Evolutionary conservation across 1,140 invertebrate genomes (phyloP).

Genomic region (Bombus superbus): DNA sequence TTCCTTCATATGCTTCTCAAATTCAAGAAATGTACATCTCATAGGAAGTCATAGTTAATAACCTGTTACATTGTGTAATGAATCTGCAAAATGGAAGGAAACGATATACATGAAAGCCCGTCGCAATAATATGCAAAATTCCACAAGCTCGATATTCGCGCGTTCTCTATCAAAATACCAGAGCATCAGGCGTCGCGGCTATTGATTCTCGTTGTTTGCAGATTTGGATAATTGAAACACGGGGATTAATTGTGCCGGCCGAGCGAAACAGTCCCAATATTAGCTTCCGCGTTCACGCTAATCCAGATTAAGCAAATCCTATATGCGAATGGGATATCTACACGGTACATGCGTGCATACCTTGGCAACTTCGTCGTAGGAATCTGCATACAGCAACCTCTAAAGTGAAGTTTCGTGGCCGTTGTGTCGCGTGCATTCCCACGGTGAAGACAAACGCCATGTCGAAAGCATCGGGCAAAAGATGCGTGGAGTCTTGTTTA

Average conservation of each 20-base stretch:
- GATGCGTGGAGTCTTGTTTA: constrained; percentile 50
- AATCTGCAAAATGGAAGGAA: no score
- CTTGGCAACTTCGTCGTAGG: neutral
- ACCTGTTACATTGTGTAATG: neutral
- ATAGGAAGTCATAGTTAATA: no score
- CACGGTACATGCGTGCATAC: neutral
- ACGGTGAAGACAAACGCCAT: constrained; percentile 8
- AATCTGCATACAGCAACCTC: neutral
- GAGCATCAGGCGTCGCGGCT: neutral
- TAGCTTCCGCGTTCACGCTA: neutral
- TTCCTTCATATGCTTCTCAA: no score
- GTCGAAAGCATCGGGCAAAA: neutral
- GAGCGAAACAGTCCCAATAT: neutral
- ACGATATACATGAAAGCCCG: neutral
- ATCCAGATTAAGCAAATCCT: neutral
- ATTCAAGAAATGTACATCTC: neutral
- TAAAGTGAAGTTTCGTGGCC: neutral
- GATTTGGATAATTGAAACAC: neutral
- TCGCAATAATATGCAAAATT: neutral
- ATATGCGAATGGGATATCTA: neutral
- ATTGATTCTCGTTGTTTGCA: neutral
- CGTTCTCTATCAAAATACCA: neutral
- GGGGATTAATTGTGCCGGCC: neutral
- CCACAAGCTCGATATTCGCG: neutral
- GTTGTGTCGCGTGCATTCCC: constrained; percentile 4